Percentiles rank a stretch among this genome's conserved stretches.
Evolutionary conservation across 1,140 invertebrate genomes (phyloP).

Genomic region (Tetragnatha versicolor): DNA sequence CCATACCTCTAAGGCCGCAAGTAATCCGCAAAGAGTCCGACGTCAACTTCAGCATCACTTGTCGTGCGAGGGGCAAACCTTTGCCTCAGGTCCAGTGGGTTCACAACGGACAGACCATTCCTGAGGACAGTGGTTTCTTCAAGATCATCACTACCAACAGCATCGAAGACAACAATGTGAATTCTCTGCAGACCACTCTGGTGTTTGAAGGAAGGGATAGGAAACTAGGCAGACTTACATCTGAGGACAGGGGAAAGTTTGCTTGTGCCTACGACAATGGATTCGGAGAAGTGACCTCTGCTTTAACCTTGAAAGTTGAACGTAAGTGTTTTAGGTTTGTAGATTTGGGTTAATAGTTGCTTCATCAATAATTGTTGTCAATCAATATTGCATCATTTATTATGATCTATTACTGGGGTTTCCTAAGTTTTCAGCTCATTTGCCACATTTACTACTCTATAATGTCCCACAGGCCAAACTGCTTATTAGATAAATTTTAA

Average conservation of each 20-base stretch:
- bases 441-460: no score
- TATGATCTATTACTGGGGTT: no score
- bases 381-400: no score
- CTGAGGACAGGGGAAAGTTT: slow-evolving; percentile 84
- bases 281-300: slow-evolving; percentile 76
- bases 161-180: slow-evolving; percentile 74
- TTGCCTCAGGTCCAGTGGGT: slow-evolving; percentile 83
- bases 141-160: slow-evolving; percentile 77
- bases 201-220: slow-evolving; percentile 78
- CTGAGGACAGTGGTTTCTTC: slow-evolving; percentile 72
- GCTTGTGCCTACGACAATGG: slow-evolving; percentile 88
- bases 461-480: no score
- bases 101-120: slow-evolving; percentile 80
- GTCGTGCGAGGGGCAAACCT: slow-evolving; percentile 86
- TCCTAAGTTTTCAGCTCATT: no score
- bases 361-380: no score
- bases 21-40: slow-evolving; percentile 74
- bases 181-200: slow-evolving; percentile 82
- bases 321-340: slow-evolving; percentile 62
- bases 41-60: slow-evolving; percentile 79
- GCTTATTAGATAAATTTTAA: no score
- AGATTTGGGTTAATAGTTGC: no score
- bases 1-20: slow-evolving; percentile 77
- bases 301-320: slow-evolving; percentile 64
- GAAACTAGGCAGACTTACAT: slow-evolving; percentile 40